These are phyloP conservation scores for Stenolophus ochropezus DNA, from an alignment of 2,888 invertebrate species.

Conservation along the genomic window DNA sequence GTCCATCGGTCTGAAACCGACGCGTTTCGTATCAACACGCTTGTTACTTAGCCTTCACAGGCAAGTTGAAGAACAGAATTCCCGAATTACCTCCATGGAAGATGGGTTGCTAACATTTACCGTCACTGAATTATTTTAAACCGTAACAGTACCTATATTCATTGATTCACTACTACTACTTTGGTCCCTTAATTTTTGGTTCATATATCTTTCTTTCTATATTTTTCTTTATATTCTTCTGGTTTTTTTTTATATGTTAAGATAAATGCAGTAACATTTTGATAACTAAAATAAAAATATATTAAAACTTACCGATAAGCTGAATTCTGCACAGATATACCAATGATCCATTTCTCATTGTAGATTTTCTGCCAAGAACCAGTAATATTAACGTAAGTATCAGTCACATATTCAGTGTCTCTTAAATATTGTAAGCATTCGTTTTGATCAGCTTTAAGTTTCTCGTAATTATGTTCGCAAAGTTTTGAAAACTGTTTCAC, in stretches of 20 bases:
- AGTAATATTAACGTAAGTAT: constrained; percentile 30
- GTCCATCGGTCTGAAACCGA: too few relatives aligned
- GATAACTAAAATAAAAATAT: neutral
- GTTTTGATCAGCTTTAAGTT: neutral
- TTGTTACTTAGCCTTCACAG: too few relatives aligned
- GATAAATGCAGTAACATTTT: neutral
- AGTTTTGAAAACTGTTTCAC: constrained; percentile 15
- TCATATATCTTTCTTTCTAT: too few relatives aligned
- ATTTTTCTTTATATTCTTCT: neutral
- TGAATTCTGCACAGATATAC: constrained; percentile 65
- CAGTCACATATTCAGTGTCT: constrained; percentile 5
- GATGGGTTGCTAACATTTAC: too few relatives aligned
- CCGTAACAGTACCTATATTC: too few relatives aligned
- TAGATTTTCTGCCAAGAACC: constrained; percentile 61
- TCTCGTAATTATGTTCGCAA: neutral
- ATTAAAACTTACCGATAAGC: constrained; percentile 62
- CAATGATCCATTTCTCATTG: constrained; percentile 66
- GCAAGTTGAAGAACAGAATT: too few relatives aligned
- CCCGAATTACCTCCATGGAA: too few relatives aligned
- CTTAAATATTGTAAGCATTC: constrained; percentile 42
- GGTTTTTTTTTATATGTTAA: neutral
- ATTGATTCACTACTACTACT: too few relatives aligned
- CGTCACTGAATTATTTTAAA: too few relatives aligned
- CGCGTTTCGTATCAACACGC: too few relatives aligned
- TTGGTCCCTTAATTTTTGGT: too few relatives aligned